Percentiles rank a stretch among this genome's conserved stretches.
phyloP scores from a whole-genome alignment of 2,888 invertebrate genomes.

The Himalopsyche anomala region DNA sequence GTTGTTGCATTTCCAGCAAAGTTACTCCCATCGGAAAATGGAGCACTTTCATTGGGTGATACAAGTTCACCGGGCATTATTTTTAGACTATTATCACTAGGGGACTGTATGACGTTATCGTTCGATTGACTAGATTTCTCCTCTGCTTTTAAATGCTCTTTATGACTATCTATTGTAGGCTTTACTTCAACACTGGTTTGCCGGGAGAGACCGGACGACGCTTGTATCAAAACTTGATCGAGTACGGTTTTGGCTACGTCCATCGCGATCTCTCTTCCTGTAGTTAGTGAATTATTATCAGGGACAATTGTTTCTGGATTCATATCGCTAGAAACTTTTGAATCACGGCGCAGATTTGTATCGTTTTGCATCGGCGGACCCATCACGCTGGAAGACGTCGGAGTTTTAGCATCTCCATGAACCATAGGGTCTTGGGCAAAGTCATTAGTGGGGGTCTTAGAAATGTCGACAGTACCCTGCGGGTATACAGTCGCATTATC shows the following conservation, averaged over 20 bases:
- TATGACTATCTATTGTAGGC: slow-evolving; percentile 56
- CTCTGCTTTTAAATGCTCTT: slow-evolving; percentile 58
- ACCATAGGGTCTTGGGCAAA: slow-evolving; percentile 46
- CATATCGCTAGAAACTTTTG: neutral
- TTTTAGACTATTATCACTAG: slow-evolving; percentile 56
- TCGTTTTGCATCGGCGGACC: neutral
- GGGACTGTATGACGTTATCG: slow-evolving; percentile 50
- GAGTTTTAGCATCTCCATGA: neutral
- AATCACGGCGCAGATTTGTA: no score
- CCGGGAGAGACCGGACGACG: neutral
- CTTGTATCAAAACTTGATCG: neutral
- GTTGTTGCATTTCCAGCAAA: neutral
- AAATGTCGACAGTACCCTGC: slow-evolving; percentile 28
- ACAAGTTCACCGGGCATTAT: neutral
- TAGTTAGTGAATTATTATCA: neutral
- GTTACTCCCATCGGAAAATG: neutral
- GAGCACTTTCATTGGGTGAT: neutral
- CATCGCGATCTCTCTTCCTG: neutral
- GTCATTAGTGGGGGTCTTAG: slow-evolving; percentile 64
- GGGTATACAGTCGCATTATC: slow-evolving; percentile 31
- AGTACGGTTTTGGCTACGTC: neutral
- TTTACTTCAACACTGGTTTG: neutral
- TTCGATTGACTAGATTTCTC: slow-evolving; percentile 63
- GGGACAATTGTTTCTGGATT: neutral
- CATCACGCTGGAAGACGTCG: neutral